A percentile compares a stretch with the other conserved stretches of the same genome.
Evolutionary conservation across 1,140 invertebrate genomes (phyloP).

Genomic region (Papilio polyxenes): DNA sequence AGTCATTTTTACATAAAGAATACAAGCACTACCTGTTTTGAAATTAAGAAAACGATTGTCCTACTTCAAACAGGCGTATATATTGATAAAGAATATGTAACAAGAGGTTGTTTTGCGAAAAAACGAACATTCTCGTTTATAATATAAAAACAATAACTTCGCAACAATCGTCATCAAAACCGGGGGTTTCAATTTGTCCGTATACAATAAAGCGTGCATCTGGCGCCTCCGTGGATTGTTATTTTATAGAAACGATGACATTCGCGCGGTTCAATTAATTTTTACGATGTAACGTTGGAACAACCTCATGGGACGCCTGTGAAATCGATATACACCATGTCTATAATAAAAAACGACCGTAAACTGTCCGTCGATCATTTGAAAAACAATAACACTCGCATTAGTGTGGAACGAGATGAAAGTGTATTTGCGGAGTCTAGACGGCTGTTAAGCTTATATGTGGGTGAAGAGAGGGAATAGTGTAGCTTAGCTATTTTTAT

Average conservation of each 20-base stretch:
- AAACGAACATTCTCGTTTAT: conserved; percentile 48
- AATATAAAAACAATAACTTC: conserved; percentile 76
- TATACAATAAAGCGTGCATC: conserved; percentile 73
- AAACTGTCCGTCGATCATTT: conserved; percentile 32
- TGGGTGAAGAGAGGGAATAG: background rate
- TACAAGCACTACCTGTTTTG: background rate
- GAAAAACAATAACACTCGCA: conserved; percentile 32
- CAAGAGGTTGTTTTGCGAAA: conserved; percentile 25
- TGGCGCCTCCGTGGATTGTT: conserved; percentile 74
- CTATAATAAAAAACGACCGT: conserved; percentile 26
- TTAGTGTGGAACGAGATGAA: conserved; percentile 8
- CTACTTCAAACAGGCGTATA: background rate
- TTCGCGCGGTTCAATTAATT: conserved; percentile 71
- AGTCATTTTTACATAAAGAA: background rate
- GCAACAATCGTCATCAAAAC: conserved; percentile 61
- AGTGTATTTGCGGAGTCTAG: conserved; percentile 33
- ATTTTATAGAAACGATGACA: conserved; percentile 74
- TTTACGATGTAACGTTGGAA: conserved; percentile 56
- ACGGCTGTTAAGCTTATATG: conserved; percentile 24
- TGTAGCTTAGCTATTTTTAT: conserved; percentile 38
- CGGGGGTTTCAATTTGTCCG: conserved; percentile 69
- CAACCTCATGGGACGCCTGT: conserved; percentile 42
- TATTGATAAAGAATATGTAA: conserved; percentile 32
- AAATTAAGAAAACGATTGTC: background rate
- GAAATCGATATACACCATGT: conserved; percentile 36